Conservation (phyloP, 2,888 invertebrate species). For the Vannuccia rotundouncinata region DNA sequence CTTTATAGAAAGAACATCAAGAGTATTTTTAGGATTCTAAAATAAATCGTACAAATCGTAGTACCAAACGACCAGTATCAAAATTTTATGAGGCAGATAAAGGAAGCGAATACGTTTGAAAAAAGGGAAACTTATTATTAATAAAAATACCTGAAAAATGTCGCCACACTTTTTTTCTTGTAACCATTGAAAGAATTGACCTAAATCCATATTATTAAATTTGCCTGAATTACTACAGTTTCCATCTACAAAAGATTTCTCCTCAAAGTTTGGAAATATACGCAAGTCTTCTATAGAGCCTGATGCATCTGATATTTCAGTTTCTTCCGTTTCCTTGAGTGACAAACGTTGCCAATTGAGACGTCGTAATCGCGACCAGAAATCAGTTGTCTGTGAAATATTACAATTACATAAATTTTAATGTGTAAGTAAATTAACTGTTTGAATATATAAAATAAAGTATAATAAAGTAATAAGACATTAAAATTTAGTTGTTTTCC, state of each 20-base stretch:
- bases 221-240: neutral
- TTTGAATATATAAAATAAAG: neutral
- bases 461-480: no score
- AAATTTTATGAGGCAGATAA: no score
- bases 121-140: no score
- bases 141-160: constrained; percentile 9
- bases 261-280: neutral
- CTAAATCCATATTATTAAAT: constrained; percentile 1
- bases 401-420: constrained; percentile 35
- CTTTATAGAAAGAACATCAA: no score
- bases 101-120: no score
- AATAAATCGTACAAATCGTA: no score
- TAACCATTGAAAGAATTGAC: neutral
- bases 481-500: no score
- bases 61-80: no score
- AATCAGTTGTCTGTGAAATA: constrained; percentile 62
- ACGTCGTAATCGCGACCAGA: constrained; percentile 71
- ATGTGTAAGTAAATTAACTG: neutral
- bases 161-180: neutral
- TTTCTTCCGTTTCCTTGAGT: constrained; percentile 64
- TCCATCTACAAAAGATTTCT: neutral
- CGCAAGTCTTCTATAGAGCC: neutral
- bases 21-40: no score
- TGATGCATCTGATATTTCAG: neutral
- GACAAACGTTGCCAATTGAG: constrained; percentile 79